Conservation (phyloP, 2,113 vertebrate genomes). For the Serilophus lunatus region DNA sequence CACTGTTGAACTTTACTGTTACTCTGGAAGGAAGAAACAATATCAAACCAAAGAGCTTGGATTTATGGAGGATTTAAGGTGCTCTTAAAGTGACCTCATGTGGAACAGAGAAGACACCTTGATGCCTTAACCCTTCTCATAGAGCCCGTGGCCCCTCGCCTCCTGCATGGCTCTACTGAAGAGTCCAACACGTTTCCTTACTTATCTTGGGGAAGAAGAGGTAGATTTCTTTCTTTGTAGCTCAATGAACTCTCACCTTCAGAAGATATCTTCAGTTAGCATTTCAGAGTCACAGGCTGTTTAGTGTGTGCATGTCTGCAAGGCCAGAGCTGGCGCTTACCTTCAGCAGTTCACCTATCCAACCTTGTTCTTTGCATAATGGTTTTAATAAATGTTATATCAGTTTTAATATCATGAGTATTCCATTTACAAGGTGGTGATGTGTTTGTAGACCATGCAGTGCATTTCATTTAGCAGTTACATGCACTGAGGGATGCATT, state of each 20-base stretch:
- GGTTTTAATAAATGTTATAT: constrained; percentile 68
- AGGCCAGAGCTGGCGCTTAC: neutral
- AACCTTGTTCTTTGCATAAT: constrained; percentile 41
- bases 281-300: neutral
- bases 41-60: neutral
- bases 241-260: neutral
- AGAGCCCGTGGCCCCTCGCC: fast-evolving
- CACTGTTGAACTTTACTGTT: neutral
- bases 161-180: neutral
- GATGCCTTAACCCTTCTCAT: neutral
- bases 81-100: constrained; percentile 59
- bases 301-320: neutral
- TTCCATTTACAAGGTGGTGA: constrained; percentile 67
- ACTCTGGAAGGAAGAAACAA: neutral
- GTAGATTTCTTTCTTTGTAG: neutral
- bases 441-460: constrained; percentile 57
- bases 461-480: constrained; percentile 67
- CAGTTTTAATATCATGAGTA: constrained; percentile 63
- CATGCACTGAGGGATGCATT: constrained; percentile 60
- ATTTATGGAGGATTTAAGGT: neutral
- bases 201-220: neutral
- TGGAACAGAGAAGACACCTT: constrained; percentile 24
- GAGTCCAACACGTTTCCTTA: fast-evolving
- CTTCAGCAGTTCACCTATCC: constrained; percentile 1
- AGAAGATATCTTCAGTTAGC: neutral